Base-by-base conservation (phyloP, 1,140 invertebrate species). In the Rhyzopertha dominica region DNA sequence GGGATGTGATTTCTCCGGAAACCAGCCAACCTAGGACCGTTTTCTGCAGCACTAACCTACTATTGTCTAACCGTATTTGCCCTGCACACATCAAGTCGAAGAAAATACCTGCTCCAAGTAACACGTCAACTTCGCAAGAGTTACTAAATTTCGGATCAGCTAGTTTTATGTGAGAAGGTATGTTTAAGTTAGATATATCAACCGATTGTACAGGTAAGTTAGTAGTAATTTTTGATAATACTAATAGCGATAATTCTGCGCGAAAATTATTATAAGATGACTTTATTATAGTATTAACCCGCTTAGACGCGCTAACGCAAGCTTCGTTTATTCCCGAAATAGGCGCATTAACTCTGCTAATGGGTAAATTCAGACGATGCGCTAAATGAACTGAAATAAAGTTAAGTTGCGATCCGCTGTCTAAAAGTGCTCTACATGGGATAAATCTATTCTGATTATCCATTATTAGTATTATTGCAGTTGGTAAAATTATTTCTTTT, bases 11-110 rank as follows among this genome's bases (percentile, higher is more conserved):
- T 20, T 39, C 3, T 16, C 38, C 45, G 5, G 37, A 23, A 26
- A 57, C 31, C 16, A 56, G 42, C 59, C 57, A 64, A 8, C 55
- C 60, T 7, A 66, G 40, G 28, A 58, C 24, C 2, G 53, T 61
- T 51, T 64, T 56, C 20, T 60, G 59, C 5, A 63, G 12, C 18
- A 34, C 50, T 3, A 51, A 56, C n/a, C 52, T 28, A 18, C 47
- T 43, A n/a, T 29, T 34, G 14, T 41, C 51, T 12, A 51, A 35
- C 28, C 53, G 51, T 13, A 57, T 50, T 38, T 52, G 34, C 9
- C 53, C 53, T 7, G 39, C 41, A 18, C 49, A 49, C 1, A 63
- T 25, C 28, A 65, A 20, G 4, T 58, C 34, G 47, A 53, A 62
- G 44, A 56, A 60, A 12, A 49, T n/a, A 25, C 56, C 54, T 5